A percentile compares a stretch with the other conserved stretches of the same genome.
Conservation (phyloP, 2,888 invertebrate species). For the Protophormia terraenovae region DNA sequence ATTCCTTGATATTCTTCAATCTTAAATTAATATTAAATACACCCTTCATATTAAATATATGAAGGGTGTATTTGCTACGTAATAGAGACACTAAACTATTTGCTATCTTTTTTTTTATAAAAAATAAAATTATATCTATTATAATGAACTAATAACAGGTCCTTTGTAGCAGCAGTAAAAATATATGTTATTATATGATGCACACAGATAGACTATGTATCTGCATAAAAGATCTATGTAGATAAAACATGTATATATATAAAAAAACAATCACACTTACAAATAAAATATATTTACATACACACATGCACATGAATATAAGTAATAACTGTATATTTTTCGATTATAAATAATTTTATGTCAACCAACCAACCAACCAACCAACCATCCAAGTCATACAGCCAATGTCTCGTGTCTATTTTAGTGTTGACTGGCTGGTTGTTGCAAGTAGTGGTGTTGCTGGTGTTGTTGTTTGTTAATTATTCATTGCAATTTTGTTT, state of each 20-base stretch:
- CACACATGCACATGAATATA: neutral
- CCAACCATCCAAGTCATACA: neutral
- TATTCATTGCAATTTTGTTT: slow-evolving; percentile 59
- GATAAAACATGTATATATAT: neutral
- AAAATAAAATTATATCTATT: neutral
- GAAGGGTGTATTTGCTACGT: no score
- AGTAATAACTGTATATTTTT: no score
- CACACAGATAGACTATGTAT: neutral
- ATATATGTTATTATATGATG: neutral
- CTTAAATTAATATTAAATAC: no score
- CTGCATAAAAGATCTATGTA: neutral
- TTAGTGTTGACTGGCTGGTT: slow-evolving; percentile 15
- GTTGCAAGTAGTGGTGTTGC: neutral
- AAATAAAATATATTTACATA: neutral
- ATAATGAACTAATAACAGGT: neutral
- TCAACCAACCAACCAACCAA: no score
- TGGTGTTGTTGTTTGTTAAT: slow-evolving; percentile 48
- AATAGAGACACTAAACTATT: no score
- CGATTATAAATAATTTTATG: slow-evolving; percentile 38
- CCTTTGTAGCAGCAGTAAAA: neutral
- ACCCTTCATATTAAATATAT: no score
- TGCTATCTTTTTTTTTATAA: no score
- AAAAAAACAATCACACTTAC: neutral
- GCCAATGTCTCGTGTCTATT: slow-evolving; percentile 43
- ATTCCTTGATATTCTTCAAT: no score